Percentiles rank a stretch among this genome's conserved stretches.
Evolutionary conservation across 2,888 invertebrate species (phyloP).

Genomic region (Apodemia hepburni): DNA sequence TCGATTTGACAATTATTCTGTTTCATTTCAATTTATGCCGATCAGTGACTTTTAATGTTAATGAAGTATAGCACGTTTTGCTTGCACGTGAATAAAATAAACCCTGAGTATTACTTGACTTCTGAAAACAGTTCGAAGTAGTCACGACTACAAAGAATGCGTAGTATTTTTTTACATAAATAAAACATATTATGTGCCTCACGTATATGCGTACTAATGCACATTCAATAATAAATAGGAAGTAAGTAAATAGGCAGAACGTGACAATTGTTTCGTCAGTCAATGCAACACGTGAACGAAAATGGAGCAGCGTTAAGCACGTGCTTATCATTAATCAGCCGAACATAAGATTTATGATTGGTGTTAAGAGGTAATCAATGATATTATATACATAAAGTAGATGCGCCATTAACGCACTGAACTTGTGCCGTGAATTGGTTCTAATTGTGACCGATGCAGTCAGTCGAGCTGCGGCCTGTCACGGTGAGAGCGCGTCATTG

Average conservation of each 20-base stretch:
- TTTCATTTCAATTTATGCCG: not conserved
- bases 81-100: not conserved
- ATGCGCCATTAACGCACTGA: too few species aligned
- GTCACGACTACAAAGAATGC: not conserved
- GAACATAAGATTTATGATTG: not conserved
- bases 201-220: conserved; percentile 11
- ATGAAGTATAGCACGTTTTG: not conserved
- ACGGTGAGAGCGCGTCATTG: too few species aligned
- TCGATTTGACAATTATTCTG: not conserved
- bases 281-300: not conserved
- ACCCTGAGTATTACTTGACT: not conserved
- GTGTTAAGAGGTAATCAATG: not conserved
- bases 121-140: not conserved
- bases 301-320: not conserved
- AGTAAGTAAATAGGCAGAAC: conserved; percentile 5
- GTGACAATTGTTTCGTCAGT: conserved; percentile 9
- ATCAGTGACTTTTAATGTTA: not conserved
- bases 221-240: conserved; percentile 6
- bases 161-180: conserved; percentile 1
- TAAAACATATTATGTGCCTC: conserved; percentile 7
- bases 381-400: too few species aligned
- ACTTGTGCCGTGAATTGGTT: not conserved
- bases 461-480: too few species aligned
- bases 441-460: too few species aligned
- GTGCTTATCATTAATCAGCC: conserved; percentile 5